A percentile compares a stretch with the other conserved stretches of the same genome.
Evolutionary conservation across 2,888 invertebrate species (phyloP).

Genomic region (Dynastes tityus): DNA sequence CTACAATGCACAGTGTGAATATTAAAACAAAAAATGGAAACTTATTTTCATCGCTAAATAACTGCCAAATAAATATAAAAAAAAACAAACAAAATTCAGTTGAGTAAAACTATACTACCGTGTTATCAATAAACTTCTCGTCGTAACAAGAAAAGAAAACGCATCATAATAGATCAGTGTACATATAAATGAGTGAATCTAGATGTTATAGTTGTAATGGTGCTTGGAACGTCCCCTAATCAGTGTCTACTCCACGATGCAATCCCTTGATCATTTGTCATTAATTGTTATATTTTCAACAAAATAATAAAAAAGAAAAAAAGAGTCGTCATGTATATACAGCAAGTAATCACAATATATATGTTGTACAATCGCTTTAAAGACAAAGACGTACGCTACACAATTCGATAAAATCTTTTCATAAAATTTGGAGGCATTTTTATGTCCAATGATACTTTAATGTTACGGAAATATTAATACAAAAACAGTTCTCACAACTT

Average conservation of each 20-base stretch:
- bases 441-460: no score
- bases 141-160: constrained; percentile 1
- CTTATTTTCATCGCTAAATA: constrained; percentile 58
- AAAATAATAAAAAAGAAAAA: constrained; percentile 31
- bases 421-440: background rate
- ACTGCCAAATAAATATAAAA: constrained; percentile 60
- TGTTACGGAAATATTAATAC: no score
- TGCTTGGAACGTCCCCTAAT: constrained; percentile 48
- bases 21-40: constrained; percentile 36
- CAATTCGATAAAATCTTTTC: background rate
- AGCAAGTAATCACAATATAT: constrained; percentile 15
- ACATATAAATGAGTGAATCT: constrained; percentile 50
- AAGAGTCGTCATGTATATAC: constrained; percentile 31
- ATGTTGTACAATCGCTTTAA: background rate
- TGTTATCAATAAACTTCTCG: constrained; percentile 21
- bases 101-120: constrained; percentile 50
- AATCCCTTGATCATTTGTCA: constrained; percentile 25
- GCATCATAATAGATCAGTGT: constrained; percentile 34
- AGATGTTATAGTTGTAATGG: constrained; percentile 49
- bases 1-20: constrained; percentile 38
- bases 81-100: constrained; percentile 2
- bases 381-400: constrained; percentile 33
- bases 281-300: constrained; percentile 38
- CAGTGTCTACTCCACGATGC: constrained; percentile 39
- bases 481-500: no score